Conservation (phyloP, 2,888 invertebrate genomes). For the Pilophorus perplexus region DNA sequence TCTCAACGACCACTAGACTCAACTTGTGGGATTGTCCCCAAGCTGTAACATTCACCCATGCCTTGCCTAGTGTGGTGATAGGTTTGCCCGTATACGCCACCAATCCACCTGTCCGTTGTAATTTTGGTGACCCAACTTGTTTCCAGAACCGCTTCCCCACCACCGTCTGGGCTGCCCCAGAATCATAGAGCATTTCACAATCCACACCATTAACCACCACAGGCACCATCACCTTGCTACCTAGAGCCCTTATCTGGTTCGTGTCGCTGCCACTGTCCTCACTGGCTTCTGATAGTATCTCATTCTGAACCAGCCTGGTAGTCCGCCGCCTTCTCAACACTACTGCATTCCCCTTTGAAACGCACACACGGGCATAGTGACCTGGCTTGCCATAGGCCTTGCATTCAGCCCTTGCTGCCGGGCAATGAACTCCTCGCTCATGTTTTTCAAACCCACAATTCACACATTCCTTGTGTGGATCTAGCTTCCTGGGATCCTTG, state of each 20-base stretch:
- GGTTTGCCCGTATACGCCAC: neutral
- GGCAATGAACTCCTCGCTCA: neutral
- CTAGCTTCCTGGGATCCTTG: neutral
- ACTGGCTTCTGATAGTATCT: neutral
- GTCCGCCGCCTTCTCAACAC: neutral
- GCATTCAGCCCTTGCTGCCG: neutral
- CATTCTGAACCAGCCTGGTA: neutral
- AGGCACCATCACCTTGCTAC: neutral
- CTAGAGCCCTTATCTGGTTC: neutral
- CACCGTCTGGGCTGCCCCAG: neutral
- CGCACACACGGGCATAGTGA: neutral
- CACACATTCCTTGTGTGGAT: neutral
- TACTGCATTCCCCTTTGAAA: neutral
- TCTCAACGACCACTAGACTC: neutral
- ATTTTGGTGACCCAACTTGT: neutral
- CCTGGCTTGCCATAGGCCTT: neutral
- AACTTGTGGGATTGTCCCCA: neutral
- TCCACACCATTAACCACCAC: neutral
- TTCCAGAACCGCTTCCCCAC: neutral
- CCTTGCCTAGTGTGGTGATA: conserved; percentile 1
- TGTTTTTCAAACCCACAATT: neutral
- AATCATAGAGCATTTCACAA: conserved; percentile 5
- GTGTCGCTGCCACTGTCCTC: neutral
- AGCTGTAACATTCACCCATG: neutral
- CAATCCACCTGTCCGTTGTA: too few relatives aligned